Conservation (phyloP, 2,888 invertebrate genomes). For the Cabera pusaria region DNA sequence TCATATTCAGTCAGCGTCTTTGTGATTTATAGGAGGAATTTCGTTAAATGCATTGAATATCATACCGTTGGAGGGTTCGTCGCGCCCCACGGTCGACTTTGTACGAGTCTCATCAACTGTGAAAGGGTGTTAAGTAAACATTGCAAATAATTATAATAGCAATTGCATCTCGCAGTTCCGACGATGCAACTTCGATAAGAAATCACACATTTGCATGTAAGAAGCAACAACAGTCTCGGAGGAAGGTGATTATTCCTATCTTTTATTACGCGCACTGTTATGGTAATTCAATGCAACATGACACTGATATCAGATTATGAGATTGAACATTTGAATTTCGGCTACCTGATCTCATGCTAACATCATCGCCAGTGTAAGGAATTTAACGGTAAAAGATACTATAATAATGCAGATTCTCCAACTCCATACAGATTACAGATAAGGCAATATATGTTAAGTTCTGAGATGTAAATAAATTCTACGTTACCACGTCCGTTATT, state of each 20-base stretch:
- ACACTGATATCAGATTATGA: constrained; percentile 80
- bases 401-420: constrained; percentile 7
- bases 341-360: constrained; percentile 49
- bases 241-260: constrained; percentile 62
- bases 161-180: constrained; percentile 66
- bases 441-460: constrained; percentile 4
- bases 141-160: constrained; percentile 82
- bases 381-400: constrained; percentile 1
- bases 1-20: constrained; percentile 35
- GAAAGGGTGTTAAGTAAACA: constrained; percentile 85
- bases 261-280: constrained; percentile 70
- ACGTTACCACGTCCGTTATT: constrained; percentile 9
- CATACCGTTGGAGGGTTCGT: constrained; percentile 39
- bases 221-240: constrained; percentile 57
- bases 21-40: constrained; percentile 52
- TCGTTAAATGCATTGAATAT: constrained; percentile 50
- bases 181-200: constrained; percentile 69
- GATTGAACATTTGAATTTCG: constrained; percentile 54
- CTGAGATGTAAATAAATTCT: constrained; percentile 9
- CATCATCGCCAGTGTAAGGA: too few species aligned
- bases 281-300: constrained; percentile 75
- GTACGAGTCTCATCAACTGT: constrained; percentile 78
- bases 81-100: constrained; percentile 56
- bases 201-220: constrained; percentile 74
- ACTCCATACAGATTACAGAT: constrained; percentile 5